Percentiles rank a stretch among this genome's conserved stretches.
Evolutionary conservation across 2,797 vertebrate species (phyloP).

Genomic region (Sciaenops ocellatus): DNA sequence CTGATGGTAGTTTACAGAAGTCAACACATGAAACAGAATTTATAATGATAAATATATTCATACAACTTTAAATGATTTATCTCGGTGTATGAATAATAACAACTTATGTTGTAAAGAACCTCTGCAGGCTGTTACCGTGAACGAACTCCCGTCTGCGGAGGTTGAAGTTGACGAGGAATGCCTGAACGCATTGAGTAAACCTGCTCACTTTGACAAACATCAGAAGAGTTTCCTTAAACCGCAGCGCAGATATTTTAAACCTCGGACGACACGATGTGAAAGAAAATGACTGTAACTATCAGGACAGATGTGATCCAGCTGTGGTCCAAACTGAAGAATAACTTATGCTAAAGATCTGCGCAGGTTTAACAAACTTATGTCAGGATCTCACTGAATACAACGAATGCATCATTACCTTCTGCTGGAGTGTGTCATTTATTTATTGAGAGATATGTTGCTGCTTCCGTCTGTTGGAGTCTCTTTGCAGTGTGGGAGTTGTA

Average conservation of each 20-base stretch:
- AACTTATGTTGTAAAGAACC: too few relatives aligned
- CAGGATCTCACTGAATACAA: not conserved
- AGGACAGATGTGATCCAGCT: not conserved
- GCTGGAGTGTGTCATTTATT: not conserved
- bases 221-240: not conserved
- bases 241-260: not conserved
- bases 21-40: too few relatives aligned
- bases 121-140: too few relatives aligned
- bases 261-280: too few relatives aligned
- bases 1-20: not conserved
- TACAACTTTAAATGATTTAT: too few relatives aligned
- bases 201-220: not conserved
- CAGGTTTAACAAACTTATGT: not conserved
- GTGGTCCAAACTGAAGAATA: not conserved
- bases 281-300: not conserved
- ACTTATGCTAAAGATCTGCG: not conserved
- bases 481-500: slow-evolving; percentile 49
- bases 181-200: not conserved
- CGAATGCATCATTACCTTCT: not conserved
- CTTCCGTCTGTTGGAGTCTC: slow-evolving; percentile 22
- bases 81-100: too few relatives aligned
- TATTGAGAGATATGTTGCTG: slow-evolving; percentile 13
- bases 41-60: too few relatives aligned
- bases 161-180: too few relatives aligned
- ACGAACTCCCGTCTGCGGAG: too few relatives aligned